Base-by-base conservation (phyloP, 2,888 invertebrate species). In the Andrena marginata region DNA sequence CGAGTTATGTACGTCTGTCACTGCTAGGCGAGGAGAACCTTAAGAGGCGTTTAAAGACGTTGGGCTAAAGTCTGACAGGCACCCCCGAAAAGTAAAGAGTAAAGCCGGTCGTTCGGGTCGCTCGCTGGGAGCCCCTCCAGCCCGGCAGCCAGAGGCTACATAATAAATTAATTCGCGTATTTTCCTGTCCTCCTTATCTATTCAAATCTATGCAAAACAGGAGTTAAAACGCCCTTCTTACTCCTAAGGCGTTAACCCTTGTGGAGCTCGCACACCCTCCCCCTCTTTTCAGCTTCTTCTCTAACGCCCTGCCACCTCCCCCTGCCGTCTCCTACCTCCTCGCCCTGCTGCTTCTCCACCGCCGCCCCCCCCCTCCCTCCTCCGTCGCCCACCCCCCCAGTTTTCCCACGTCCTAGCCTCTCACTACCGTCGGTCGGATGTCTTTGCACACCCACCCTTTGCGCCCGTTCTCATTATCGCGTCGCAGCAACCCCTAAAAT, bases 141-240 rank as follows among this genome's bases (percentile, higher is more conserved):
- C 71, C 80, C 85, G 88, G 63, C 90, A 89, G 89, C 91, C 90
- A 89, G 89, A 91, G 42, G 92, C 92, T 93, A 93, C 92, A 92
- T 93, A 93, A 93, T 94, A 93, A 93, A 94, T 93, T 94, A 93
- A 94, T 93, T 93, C 93, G 91, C 91, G 92, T 92, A 91, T 92
- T 92, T 91, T 91, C 91, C 89, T 88, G 91, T 89, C 89, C 89
- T 89, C 90, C 91, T 93, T 93, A 93, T 93, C 93, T 93, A 94
- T 93, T 94, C 93, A 93, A 93, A 94, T 94, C 93, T 94, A 94
- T 94, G 94, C 94, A 94, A 93, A 94, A 92, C 92, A 93, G 92
- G 92, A 91, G 93, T 93, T 93, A 92, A 93, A 93, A 93, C 91
- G 92, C 91, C 91, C 90, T 90, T 89, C 85, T 90, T 89, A 86